Evolutionary conservation across 64 coral and sea anemone species (phyloP), one percentile per base, ranked within the genome.

Genomic region (Acropora tenuis): DNA sequence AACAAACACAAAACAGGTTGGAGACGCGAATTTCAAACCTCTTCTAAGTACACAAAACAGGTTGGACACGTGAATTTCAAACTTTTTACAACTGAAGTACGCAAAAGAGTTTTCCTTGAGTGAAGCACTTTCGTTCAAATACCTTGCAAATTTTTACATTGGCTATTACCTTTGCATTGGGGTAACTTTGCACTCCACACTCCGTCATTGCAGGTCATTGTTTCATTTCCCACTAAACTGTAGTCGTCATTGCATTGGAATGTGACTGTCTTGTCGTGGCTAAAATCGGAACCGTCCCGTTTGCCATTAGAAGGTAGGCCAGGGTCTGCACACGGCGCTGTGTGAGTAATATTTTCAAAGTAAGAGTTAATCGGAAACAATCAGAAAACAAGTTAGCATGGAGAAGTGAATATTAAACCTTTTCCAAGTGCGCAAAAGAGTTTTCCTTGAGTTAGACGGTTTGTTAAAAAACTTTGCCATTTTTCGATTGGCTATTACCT

Each of bases 111-210:
- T 55, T 55, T 55, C 6, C 5, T 7, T 10, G 47, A 11, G 15
- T 68, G 3, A 68, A 13, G 3, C 63, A 68, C 3, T 68, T 13
- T 11, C 63, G 0, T 11, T 11, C 3, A 68, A 68, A 9, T 15
- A 71, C 16, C 16, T 63, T 63, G 0, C 1, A 15, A 15, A 30
- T 30, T 30, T 30, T 30, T 30, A 30, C 30, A 30, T 63, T 10
- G 16, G 2, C 3, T 15, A 15, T 30, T 73, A 86, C 90, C 71
- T 92, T 17, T 85, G 58, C 90, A 92, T 50, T 85, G 12, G 3
- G 90, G 90, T 13, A 77, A 6, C 1, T 48, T 17, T 11, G 20
- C 17, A 44, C 80, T 85, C 90, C 80, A 92, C 8, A 42, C 7
- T 58, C 72, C 80, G 45, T 75, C 52, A 45, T 8, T 41, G 69